Evolutionary conservation across 2,113 vertebrate genomes (phyloP).

Genomic region (Entelurus aequoreus): DNA sequence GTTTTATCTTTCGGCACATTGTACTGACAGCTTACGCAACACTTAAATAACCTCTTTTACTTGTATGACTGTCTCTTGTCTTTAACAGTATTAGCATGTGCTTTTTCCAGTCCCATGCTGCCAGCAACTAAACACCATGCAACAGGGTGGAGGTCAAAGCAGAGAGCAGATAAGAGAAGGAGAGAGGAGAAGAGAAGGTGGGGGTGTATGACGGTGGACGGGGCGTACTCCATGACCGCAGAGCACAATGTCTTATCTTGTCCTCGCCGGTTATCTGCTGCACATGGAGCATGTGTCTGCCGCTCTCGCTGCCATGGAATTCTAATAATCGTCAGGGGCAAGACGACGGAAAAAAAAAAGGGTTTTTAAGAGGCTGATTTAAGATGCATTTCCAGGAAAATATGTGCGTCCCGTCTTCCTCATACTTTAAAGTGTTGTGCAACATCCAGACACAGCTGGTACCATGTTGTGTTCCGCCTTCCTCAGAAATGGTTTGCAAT

Average conservation of each 20-base stretch:
- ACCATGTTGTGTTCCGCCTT: too few species aligned
- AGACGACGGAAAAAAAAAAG: background rate
- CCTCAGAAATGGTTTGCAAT: too few species aligned
- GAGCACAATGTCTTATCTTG: conserved; percentile 65
- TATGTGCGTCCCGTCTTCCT: too few species aligned
- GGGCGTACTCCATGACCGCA: conserved; percentile 54
- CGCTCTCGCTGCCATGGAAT: conserved; percentile 6
- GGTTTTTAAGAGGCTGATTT: background rate
- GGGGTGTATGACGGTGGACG: conserved; percentile 20
- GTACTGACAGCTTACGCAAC: background rate
- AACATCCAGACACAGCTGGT: too few species aligned
- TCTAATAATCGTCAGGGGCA: background rate
- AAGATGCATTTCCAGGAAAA: too few species aligned
- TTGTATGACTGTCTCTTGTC: background rate
- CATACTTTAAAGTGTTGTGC: too few species aligned
- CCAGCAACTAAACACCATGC: conserved; percentile 34
- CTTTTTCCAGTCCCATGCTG: conserved; percentile 42
- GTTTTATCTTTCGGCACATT: too few species aligned
- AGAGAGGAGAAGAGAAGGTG: conserved; percentile 44
- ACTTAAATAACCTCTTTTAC: too few species aligned
- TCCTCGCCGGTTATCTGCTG: conserved; percentile 55
- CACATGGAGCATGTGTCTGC: conserved; percentile 39
- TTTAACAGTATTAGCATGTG: conserved; percentile 32
- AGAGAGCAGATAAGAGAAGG: conserved; percentile 55
- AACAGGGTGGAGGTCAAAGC: conserved; percentile 60